phyloP scores from a whole-genome alignment of 2,113 vertebrate species.

The Vombatus ursinus region DNA sequence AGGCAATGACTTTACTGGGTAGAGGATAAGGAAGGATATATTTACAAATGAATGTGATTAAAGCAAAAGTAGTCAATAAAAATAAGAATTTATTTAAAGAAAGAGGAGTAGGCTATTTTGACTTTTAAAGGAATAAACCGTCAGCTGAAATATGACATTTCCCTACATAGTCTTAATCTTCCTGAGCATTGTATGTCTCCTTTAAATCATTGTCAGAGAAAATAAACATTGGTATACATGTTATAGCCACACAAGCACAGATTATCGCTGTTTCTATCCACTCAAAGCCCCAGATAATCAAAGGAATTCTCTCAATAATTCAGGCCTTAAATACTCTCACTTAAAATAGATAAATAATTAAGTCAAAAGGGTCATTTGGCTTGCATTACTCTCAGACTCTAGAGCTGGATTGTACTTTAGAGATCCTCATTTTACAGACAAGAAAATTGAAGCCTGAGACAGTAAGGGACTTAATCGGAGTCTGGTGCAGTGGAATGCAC shows the following conservation, averaged over 20 bases:
- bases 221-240: background rate
- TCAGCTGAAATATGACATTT: constrained; percentile 13
- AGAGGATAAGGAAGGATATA: background rate
- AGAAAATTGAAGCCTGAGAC: background rate
- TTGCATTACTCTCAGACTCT: constrained; percentile 17
- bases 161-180: background rate
- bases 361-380: background rate
- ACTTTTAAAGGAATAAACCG: constrained; percentile 27
- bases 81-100: background rate
- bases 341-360: constrained; percentile 8
- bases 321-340: constrained; percentile 2
- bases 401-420: background rate
- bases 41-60: background rate
- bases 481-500: background rate
- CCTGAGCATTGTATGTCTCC: background rate
- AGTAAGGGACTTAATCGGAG: background rate
- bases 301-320: constrained; percentile 34
- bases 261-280: background rate
- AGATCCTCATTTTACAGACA: background rate
- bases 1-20: background rate
- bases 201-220: background rate
- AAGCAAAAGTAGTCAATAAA: background rate
- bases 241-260: constrained; percentile 4
- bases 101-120: background rate
- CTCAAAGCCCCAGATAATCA: constrained; percentile 11